A percentile compares a stretch with the other conserved stretches of the same genome.
phyloP scores from a whole-genome alignment of 2,113 vertebrate species.

The Macrotus californicus region DNA sequence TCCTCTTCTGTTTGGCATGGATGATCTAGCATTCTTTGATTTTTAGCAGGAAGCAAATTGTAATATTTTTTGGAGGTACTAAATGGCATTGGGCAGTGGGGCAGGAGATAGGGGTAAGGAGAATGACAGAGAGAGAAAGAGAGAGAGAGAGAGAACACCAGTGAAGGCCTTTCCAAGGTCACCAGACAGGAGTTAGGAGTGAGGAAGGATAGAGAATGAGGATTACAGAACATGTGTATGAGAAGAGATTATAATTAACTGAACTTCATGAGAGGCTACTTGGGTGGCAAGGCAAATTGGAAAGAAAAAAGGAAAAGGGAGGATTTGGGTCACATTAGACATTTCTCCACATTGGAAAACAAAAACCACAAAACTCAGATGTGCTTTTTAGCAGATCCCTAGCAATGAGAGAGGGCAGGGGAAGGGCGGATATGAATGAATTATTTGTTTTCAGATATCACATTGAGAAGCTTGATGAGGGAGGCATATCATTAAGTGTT shows the following conservation, averaged over 20 bases:
- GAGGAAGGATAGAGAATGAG: not conserved
- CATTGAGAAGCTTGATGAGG: not conserved
- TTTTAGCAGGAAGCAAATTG: slow-evolving; percentile 11
- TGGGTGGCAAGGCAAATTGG: not conserved
- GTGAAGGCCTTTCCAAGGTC: not conserved
- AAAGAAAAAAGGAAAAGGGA: not conserved
- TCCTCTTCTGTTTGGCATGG: not conserved
- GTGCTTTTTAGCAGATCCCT: not conserved
- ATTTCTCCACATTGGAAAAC: not conserved
- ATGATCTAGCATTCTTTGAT: not conserved
- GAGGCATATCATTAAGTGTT: not conserved
- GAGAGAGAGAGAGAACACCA: not conserved
- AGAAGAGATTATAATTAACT: not conserved
- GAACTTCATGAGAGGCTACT: not conserved
- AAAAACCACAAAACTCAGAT: not conserved
- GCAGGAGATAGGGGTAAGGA: not conserved
- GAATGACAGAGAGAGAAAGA: not conserved
- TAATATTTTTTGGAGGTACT: not conserved
- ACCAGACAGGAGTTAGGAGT: not conserved
- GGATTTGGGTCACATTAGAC: not conserved
- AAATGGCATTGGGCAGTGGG: not conserved
- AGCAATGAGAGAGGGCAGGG: not conserved
- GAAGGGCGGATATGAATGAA: not conserved
- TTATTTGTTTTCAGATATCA: not conserved
- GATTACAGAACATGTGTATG: not conserved